Evolutionary conservation across 2,888 invertebrate genomes (phyloP), one percentile per base, ranked within the genome.

Genomic region (Stictocephala bisonia): DNA sequence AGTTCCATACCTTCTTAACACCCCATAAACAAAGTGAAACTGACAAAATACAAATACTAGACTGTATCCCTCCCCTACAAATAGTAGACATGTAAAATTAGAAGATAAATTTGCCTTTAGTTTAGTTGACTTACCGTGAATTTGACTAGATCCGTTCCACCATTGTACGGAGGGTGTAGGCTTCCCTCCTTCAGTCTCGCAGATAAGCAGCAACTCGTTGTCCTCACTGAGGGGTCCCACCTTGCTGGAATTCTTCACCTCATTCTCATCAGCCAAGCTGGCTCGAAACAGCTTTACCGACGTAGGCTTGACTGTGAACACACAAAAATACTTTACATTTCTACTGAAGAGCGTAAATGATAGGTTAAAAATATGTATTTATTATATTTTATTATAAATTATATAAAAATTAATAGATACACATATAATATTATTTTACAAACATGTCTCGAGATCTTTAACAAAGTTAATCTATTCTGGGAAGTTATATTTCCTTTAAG

Each of bases 161-260:
- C 96, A 96, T 76, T 89, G 89, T 74, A 96, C 91, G 78, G 88
- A 88, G 1, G 96, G 95, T 77, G 92, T 91, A 0, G 96, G 96
- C 79, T 94, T 93, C 53, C 95, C 95, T 60, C 92, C 92, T 50
- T 88, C 88, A 67, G 94, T 93, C 74, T 91, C 88, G 81, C 94
- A 94, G 76, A 88, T 88, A 74, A 94, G 84, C 78, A 88, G 89
- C 77, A 93, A 86, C 79, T 87, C 86, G 13, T 88, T 87, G 48
- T 90, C 88, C 83, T 94, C 93, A 79, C 89, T 87, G 78, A 91
- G 87, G 0, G 93, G 92, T 0, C 92, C 93, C 66, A 93, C 86
- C 44, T 86, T 84, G 1, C 89, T 86, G 0, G 89, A 89, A 79
- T 93, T 92, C 44, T 85, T 85, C 70, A 93, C 84, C 69, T 86